Evolutionary conservation across 2,113 vertebrate genomes (phyloP).

Genomic region (Thunnus maccoyii): DNA sequence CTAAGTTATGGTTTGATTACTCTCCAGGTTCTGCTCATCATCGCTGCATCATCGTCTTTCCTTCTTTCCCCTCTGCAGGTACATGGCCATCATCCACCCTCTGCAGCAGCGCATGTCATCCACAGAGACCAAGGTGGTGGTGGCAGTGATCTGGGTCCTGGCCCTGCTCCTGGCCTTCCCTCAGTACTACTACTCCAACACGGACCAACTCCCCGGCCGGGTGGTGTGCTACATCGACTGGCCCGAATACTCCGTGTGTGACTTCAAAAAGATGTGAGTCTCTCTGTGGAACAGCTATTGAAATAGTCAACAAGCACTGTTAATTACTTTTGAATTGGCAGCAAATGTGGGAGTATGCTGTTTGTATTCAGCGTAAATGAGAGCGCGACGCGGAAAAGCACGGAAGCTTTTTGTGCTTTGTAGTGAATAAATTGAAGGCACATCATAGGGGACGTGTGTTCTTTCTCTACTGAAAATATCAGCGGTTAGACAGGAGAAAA

Average conservation of each 20-base stretch:
- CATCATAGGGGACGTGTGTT: slow-evolving; percentile 24
- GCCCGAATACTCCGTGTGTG: slow-evolving; percentile 86
- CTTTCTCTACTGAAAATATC: not conserved
- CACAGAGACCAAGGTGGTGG: slow-evolving; percentile 92
- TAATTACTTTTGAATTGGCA: slow-evolving; percentile 45
- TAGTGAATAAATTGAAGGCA: slow-evolving; percentile 35
- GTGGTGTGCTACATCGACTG: slow-evolving; percentile 93
- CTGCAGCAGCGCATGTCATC: slow-evolving; percentile 94
- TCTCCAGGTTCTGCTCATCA: not conserved
- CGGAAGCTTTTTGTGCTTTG: slow-evolving; percentile 34
- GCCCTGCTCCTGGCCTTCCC: slow-evolving; percentile 94
- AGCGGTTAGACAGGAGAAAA: not conserved
- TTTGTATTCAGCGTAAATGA: slow-evolving; percentile 41
- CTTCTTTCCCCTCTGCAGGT: slow-evolving; percentile 83
- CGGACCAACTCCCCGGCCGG: slow-evolving; percentile 80
- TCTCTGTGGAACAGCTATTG: slow-evolving; percentile 2
- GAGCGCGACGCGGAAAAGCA: not conserved
- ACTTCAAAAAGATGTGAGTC: slow-evolving; percentile 92
- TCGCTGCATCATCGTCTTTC: not conserved
- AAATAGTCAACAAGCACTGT: not conserved
- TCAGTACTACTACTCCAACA: slow-evolving; percentile 93
- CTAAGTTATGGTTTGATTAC: not conserved
- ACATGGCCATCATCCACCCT: slow-evolving; percentile 98
- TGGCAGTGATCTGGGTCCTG: slow-evolving; percentile 93
- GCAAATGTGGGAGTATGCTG: slow-evolving; percentile 32